Conservation (phyloP, 2,113 vertebrate genomes). For the mouse (Mus musculus) region GRCm39 chr2:178184001-178184500, state of each 20-base stretch:
- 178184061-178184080: background rate
- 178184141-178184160: background rate
- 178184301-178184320: background rate
- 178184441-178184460: rapidly evolving
- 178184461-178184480: rapidly evolving
- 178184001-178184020: background rate
- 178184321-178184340: background rate
- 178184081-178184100: background rate
- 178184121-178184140: background rate
- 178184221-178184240: background rate
- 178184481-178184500: rapidly evolving
- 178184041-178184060: background rate
- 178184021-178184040: background rate
- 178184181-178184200: too few species aligned
- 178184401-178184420: too few species aligned
- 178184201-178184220: background rate
- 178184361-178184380: too few species aligned
- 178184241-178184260: background rate
- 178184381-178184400: too few species aligned
- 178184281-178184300: background rate
- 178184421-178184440: too few species aligned
- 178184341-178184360: background rate
- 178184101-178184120: background rate
- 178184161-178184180: background rate
- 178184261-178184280: background rate